Evolutionary conservation across 2,113 vertebrate genomes (phyloP).

Genomic region (Thermophis baileyi): DNA sequence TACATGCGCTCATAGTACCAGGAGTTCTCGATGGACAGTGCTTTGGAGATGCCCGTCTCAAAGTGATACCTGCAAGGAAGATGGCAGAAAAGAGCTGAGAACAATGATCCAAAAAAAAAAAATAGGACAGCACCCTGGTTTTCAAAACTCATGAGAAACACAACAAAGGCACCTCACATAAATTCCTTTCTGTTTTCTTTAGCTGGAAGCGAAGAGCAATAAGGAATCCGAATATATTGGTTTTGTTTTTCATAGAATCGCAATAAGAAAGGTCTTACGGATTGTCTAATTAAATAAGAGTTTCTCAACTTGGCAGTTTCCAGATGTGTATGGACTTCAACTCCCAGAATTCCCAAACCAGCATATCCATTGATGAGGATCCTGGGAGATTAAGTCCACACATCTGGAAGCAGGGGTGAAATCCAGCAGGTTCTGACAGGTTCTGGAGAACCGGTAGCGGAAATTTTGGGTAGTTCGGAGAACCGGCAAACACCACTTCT

Average conservation of each 20-base stretch:
- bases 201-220: background rate
- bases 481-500: too few species aligned
- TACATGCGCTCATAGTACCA: slow-evolving; percentile 84
- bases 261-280: background rate
- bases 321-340: background rate
- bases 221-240: too few species aligned
- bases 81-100: background rate
- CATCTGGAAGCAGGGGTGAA: background rate
- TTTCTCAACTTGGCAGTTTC: background rate
- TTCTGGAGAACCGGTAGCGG: too few species aligned
- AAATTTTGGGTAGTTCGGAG: too few species aligned
- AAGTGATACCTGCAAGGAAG: slow-evolving; percentile 79
- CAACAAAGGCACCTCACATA: background rate
- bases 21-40: slow-evolving; percentile 77
- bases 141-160: background rate
- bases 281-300: background rate
- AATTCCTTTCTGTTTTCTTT: background rate
- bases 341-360: background rate
- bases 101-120: too few species aligned
- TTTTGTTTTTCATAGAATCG: background rate
- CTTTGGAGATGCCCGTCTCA: slow-evolving; percentile 64
- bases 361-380: background rate
- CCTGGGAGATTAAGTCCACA: background rate
- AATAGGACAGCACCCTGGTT: too few species aligned
- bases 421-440: too few species aligned